Base-by-base conservation (phyloP, 2,888 invertebrate genomes). In the Morpho helenor region DNA sequence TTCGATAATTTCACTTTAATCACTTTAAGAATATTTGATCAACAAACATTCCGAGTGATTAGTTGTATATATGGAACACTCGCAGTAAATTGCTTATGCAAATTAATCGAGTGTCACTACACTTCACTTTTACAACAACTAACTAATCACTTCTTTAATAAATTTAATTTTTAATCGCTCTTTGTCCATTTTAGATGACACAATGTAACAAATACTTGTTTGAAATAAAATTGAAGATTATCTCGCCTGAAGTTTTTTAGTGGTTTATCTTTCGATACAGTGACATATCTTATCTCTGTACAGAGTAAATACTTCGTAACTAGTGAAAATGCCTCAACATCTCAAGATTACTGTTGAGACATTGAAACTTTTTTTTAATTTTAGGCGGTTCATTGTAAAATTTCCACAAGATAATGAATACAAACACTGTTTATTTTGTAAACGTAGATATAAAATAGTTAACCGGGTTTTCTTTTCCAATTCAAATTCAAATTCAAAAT, bases 41-140 rank as follows among this genome's bases (percentile, higher is more conserved):
- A 7, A 59, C 75, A 77, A 77, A 72, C 71, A 50, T 69, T 65
- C 44, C 45, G 68, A 74, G 73, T 61, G 59, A n/a, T 58, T 23
- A 31, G 10, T 47, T 23, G 7, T 16, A 49, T 31, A 0, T 10
- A 8, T 57, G 44, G 3, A 44, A 57, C 77, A 80, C 78, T 82
- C 78, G 56, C 71, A 75, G 76, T 59, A 73, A 77, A 75, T 81
- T 82, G 73, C 66, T 54, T 54, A 0, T 66, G 68, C 79, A 83
- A 83, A 74, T 73, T 77, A 73, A 72, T 70, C 72, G 80, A 83
- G 78, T 80, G 77, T 51, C 57, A 56, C 47, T 58, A 48, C 23
- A 22, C 48, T 55, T 40, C 45, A 22, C 41, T 16, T 57, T 58
- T 22, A 45, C 16, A 49, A 43, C 53, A 47, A 59, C 43, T 23